phyloP scores from a whole-genome alignment of 1,140 invertebrate species.

The Zophobas atratus region DNA sequence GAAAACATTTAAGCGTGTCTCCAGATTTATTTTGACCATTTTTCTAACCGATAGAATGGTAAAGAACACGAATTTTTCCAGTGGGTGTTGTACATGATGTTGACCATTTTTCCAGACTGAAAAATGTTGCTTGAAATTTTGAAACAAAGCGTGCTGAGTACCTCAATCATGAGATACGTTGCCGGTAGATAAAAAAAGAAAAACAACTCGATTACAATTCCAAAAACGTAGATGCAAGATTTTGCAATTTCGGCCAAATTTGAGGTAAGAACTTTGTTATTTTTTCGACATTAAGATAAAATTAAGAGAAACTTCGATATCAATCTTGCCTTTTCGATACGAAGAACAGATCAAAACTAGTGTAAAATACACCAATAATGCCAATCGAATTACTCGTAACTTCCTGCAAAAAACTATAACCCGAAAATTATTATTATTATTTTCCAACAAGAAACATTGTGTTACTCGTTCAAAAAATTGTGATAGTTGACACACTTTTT shows the following conservation, averaged over 20 bases:
- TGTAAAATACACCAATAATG: constrained; percentile 12
- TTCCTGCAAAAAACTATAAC: background rate
- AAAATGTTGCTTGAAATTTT: too few species aligned
- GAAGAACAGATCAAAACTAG: constrained; percentile 24
- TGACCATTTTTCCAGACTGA: constrained; percentile 7
- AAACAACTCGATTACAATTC: constrained; percentile 23
- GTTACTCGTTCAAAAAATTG: constrained; percentile 1
- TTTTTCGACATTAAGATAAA: background rate
- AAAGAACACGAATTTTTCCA: constrained; percentile 16
- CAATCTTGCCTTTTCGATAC: constrained; percentile 2
- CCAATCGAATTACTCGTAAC: background rate
- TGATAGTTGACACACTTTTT: background rate
- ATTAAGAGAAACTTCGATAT: background rate
- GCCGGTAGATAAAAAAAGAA: constrained; percentile 27
- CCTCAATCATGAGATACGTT: constrained; percentile 13
- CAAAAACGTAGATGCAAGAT: constrained; percentile 1
- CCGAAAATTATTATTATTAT: background rate
- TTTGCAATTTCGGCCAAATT: constrained; percentile 30
- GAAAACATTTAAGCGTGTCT: constrained; percentile 14
- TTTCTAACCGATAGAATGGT: constrained; percentile 26
- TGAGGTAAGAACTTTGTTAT: constrained; percentile 1
- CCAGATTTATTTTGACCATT: constrained; percentile 29
- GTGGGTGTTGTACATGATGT: constrained; percentile 5
- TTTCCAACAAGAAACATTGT: background rate
- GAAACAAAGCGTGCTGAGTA: background rate